phyloP scores from a whole-genome alignment of 1,140 invertebrate genomes.

The Periplaneta americana region DNA sequence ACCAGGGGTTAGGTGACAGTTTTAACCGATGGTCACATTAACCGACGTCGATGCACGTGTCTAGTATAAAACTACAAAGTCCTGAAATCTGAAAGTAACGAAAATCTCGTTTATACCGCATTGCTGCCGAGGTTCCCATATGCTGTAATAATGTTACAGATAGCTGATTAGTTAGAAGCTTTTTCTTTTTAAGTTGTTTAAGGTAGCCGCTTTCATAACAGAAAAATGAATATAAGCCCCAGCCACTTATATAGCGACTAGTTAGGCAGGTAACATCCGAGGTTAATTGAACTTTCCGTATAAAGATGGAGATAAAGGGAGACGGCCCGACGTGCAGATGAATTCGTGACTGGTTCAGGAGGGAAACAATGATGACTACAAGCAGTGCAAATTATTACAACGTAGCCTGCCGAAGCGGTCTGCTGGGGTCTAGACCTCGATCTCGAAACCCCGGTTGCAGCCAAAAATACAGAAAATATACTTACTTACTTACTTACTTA shows the following conservation, averaged over 20 bases:
- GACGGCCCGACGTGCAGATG: neutral
- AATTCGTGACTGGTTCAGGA: constrained; percentile 7
- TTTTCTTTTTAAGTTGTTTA: neutral
- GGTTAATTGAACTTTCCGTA: constrained; percentile 13
- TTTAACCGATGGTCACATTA: no score
- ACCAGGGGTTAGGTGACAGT: no score
- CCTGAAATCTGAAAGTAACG: no score
- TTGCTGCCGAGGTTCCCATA: neutral
- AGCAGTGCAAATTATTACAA: neutral
- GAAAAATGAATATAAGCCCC: neutral
- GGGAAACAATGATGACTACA: neutral
- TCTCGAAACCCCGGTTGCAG: no score
- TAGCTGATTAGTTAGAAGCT: neutral
- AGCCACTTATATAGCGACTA: neutral
- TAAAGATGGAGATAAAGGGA: constrained; percentile 1
- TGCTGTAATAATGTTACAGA: neutral
- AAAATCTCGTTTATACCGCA: no score
- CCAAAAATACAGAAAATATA: no score
- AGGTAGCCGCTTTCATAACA: neutral
- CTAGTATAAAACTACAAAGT: no score
- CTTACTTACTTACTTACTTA: no score
- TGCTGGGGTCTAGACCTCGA: no score
- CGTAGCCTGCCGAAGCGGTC: no score
- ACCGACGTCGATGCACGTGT: no score
- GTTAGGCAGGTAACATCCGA: neutral